Base-by-base conservation (phyloP, 2,113 vertebrate species). In the Myanophis thanlyinensis region DNA sequence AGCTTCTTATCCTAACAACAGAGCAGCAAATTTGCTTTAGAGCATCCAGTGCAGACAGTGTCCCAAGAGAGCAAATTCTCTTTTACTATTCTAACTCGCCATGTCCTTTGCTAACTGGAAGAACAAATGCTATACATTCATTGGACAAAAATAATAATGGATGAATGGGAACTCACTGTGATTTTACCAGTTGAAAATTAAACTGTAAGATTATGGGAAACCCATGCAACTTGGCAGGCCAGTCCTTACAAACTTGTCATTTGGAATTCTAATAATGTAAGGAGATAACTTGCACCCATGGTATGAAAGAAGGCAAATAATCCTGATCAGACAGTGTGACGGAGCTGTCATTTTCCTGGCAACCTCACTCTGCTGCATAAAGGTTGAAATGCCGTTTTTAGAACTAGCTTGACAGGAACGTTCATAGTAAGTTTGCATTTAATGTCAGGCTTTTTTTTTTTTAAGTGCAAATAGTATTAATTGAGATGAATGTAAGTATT, bases 1-100 rank as follows among this genome's bases (percentile, higher is more conserved):
- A 91, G 62, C 44, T 6, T 1, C 15, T 91, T 92, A 11, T 92
- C 84, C 35, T 67, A 93, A 93, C 85, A 92, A 88, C 48, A 46
- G 73, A 40, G 89, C 88, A 73, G 23, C 62, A 89, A 53, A 91
- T 47, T 93, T 40, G 91, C 20, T 94, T 91, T 51, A 80, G 40
- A 93, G 92, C 59, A 93, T 94, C n/a, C 51, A n/a, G 44, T 73
- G 85, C 53, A 91, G 93, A 53, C 89, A 90, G 25, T 56, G 49
- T 92, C 94, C 85, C 59, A 20, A 90, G 54, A 93, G 90, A 94
- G 85, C 30, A 93, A 95, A 93, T 35, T 46, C 89, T 27, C 51
- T 25, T n/a, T n/a, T 22, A 44, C 0, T 7, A 30, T 22, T 48
- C 15, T 13, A 46, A 23, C 40, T 13, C 2, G 10, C 49, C 49